Evolutionary conservation across 2,113 vertebrate genomes (phyloP), one percentile per base, ranked within the genome.

Genomic region (Periophthalmodon schlosseri): DNA sequence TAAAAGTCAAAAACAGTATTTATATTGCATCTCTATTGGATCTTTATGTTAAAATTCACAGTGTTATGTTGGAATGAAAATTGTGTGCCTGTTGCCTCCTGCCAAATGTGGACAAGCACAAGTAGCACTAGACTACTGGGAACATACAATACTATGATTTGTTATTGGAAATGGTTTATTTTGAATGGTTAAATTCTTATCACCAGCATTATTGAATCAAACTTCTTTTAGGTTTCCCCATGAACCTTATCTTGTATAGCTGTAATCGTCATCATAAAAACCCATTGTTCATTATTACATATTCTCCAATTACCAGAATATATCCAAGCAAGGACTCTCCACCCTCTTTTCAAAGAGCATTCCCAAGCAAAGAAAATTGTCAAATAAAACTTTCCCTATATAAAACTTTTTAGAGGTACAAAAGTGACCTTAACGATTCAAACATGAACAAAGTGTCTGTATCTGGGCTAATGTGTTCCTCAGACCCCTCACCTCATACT

Each of bases 401-500:
- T 44, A 44, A 44, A 28, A 52, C 49, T n/a, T 56, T 56, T 56
- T n/a, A 56, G 52, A 56, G 20, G 52, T 56, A 20, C n/a, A 52
- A 52, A 52, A 52, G 16, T 20, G 49, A 18, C 57, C 24, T 60
- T 60, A 57, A 21, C 4, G 39, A 44, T 44, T 21, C n/a, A 21
- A 57, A 57, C 14, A 23, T 6, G 24, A 4, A 28, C 23, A 60
- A 57, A 57, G 49, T 21, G 12, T 4, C 5, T 60, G 57, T 60
- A 60, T 60, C 57, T 60, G 23, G 57, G 57, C 57, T 60, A 28
- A 60, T 60, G 23, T 24, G 57, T 60, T 60, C 21, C n/a, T 14
- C 12, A 60, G 57, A 60, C 57, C 21, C 57, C 85, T 91, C 78
- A 99, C 97, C 95, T 96, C 97, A 99, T 99, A 78, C 91, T 97